phyloP scores from a whole-genome alignment of 2,888 invertebrate species.

The Calliphora vomitoria region DNA sequence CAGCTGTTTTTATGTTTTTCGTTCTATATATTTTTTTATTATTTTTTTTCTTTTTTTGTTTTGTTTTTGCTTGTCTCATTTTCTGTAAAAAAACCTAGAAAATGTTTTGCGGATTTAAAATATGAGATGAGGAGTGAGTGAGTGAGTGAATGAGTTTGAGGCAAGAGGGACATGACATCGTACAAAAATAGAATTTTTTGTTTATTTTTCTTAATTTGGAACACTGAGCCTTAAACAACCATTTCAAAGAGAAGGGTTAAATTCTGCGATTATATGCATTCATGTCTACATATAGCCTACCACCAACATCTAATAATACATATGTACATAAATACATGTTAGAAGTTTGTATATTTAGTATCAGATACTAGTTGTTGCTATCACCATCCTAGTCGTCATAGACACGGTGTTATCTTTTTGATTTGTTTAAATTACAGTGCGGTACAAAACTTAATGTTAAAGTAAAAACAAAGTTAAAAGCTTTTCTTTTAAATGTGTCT shows the following conservation, averaged over 20 bases:
- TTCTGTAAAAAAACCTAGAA: conserved; percentile 24
- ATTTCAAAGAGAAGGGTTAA: conserved; percentile 47
- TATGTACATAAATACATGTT: not conserved
- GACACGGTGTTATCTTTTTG: not conserved
- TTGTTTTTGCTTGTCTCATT: conserved; percentile 16
- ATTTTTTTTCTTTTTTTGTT: conserved; percentile 8
- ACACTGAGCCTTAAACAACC: conserved; percentile 37
- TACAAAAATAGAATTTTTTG: conserved; percentile 55
- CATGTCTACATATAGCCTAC: not conserved
- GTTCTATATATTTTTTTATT: conserved; percentile 29
- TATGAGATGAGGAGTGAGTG: conserved; percentile 3
- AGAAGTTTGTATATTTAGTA: not conserved
- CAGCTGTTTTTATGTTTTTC: conserved; percentile 57
- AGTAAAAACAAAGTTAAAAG: not conserved
- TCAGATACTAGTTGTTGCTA: conserved; percentile 32
- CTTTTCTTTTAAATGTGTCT: too few species aligned
- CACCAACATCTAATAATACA: not conserved
- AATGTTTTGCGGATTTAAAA: conserved; percentile 41
- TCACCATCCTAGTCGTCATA: conserved; percentile 15
- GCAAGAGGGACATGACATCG: conserved; percentile 13
- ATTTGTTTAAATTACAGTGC: not conserved
- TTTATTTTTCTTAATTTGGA: conserved; percentile 65
- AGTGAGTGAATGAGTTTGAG: not conserved
- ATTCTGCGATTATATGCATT: not conserved
- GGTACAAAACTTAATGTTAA: not conserved